Evolutionary conservation across 2,113 vertebrate genomes (phyloP).

Genomic region (Albula glossodonta): DNA sequence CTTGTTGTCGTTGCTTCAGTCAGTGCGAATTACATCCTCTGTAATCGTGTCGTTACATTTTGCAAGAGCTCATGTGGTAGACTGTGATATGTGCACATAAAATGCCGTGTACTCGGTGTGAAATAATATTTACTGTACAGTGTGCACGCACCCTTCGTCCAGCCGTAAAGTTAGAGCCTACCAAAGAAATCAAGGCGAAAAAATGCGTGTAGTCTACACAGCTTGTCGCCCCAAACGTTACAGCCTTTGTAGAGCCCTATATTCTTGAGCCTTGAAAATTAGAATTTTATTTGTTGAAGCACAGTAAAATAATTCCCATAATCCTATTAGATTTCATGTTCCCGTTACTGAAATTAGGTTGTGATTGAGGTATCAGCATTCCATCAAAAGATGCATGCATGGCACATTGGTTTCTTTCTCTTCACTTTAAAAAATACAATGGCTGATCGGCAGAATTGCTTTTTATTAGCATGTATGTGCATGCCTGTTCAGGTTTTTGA

Average conservation of each 20-base stretch:
- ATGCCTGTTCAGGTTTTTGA: background rate
- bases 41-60: background rate
- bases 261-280: background rate
- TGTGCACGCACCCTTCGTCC: background rate
- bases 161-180: background rate
- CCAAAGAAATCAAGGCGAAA: background rate
- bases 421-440: background rate
- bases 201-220: background rate
- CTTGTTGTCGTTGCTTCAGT: background rate
- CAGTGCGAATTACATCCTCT: background rate
- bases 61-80: background rate
- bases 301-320: background rate
- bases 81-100: background rate
- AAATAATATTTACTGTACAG: background rate
- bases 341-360: background rate
- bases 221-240: background rate
- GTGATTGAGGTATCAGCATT: background rate
- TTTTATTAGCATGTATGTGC: background rate
- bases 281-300: background rate
- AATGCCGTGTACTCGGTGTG: background rate
- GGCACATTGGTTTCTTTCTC: background rate
- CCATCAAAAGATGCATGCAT: background rate
- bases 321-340: background rate
- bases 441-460: background rate
- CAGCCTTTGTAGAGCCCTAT: background rate